Evolutionary conservation across 2,113 vertebrate genomes (phyloP), one percentile per base, ranked within the genome.

Genomic region (Pseudonaja textilis): DNA sequence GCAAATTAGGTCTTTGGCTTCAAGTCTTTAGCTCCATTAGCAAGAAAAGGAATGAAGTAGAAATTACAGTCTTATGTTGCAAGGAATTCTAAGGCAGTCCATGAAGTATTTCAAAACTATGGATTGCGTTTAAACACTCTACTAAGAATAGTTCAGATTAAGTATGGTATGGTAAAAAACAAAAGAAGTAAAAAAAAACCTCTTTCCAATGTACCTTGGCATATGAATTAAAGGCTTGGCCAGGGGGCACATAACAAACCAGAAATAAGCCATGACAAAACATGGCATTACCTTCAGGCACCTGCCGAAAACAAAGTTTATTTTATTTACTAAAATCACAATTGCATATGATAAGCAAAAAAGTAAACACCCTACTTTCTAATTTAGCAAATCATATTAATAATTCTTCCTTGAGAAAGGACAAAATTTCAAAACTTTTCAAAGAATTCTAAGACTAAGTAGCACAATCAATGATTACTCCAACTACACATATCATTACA

Each of bases 21-120:
- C 96, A 95, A 93, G 98, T 98, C 98, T 98, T 98, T 98, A 98
- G 97, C 97, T 98, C 98, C 97, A 96, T 96, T 95, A 97, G 95
- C 94, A 91, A 91, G 95, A 95, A 97, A 97, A 97, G 97, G 97
- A 98, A 98, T 45, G 39, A 91, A 57, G 4, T 11, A 97, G 97
- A 93, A 59, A 85, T 89, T 95, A 97, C 97, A 98, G 98, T 95
- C 95, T 93, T 97, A 96, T 97, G 96, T 94, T 59, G 94, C 97
- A 97, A 93, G 47, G 91, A 94, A 96, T 96, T 96, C 94, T 85
- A 95, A 93, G 9, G 95, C 96, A 93, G 93, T 98, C 95, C 97
- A 96, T 95, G 94, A 97, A 96, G 96, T 93, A 88, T 96, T 97
- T 96, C 97, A 96, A 92, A 93, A 89, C 96, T 95, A 97, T n/a